Conservation (phyloP, 2,888 invertebrate species). For the Oxystoma pomonae region DNA sequence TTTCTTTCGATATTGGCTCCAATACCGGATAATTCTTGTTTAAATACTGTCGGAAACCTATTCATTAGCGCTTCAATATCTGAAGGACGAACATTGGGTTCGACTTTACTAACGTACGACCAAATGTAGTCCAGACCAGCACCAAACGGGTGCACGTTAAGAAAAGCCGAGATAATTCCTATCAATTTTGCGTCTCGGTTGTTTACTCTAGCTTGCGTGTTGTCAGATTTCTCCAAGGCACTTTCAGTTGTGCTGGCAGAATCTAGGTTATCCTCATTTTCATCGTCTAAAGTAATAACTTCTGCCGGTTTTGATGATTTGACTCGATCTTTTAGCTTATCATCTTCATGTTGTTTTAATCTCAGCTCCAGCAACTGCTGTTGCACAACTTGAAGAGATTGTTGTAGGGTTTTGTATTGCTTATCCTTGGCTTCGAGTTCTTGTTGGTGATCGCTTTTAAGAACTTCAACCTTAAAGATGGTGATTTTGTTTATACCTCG, state of each 20-base stretch:
- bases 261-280: conserved; percentile 42
- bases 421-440: conserved; percentile 81
- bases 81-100: conserved; percentile 65
- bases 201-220: conserved; percentile 7
- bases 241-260: conserved; percentile 38
- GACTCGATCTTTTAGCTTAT: conserved; percentile 40
- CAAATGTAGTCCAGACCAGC: conserved; percentile 87
- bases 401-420: conserved; percentile 71
- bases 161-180: conserved; percentile 82
- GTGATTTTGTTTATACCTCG: no score
- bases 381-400: conserved; percentile 59
- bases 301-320: conserved; percentile 42
- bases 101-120: conserved; percentile 83
- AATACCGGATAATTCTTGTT: conserved; percentile 72
- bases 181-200: conserved; percentile 72
- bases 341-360: conserved; percentile 53
- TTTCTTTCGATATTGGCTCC: conserved; percentile 82
- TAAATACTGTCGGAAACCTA: conserved; percentile 76
- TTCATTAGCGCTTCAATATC: conserved; percentile 75
- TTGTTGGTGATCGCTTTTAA: conserved; percentile 74
- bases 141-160: conserved; percentile 90
- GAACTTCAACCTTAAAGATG: conserved; percentile 64
- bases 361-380: conserved; percentile 57
- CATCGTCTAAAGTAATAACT: conserved; percentile 50
- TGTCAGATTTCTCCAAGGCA: conserved; percentile 28